phyloP scores from a whole-genome alignment of 2,797 vertebrate species.

The Sarcoramphus papa region DNA sequence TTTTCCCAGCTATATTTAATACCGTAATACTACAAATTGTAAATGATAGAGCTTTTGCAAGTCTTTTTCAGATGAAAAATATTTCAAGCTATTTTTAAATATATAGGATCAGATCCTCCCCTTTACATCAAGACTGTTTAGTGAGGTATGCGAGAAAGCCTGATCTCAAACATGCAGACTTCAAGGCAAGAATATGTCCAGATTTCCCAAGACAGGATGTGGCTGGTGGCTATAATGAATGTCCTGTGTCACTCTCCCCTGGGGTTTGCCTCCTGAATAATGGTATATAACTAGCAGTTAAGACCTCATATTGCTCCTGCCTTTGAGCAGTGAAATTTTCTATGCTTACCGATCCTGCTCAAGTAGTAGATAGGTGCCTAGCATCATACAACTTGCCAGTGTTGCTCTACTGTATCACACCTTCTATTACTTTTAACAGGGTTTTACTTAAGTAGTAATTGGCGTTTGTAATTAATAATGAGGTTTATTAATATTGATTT shows the following conservation, averaged over 20 bases:
- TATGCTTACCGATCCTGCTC: not conserved
- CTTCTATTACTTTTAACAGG: not conserved
- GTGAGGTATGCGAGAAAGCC: slow-evolving; percentile 30
- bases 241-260: not conserved
- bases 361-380: not conserved
- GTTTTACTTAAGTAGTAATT: not conserved
- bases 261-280: not conserved
- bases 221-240: not conserved
- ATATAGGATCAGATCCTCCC: not conserved
- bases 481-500: not conserved
- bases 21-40: not conserved
- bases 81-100: slow-evolving; percentile 25
- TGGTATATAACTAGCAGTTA: not conserved
- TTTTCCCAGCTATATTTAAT: slow-evolving; percentile 9
- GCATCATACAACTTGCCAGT: not conserved
- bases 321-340: not conserved
- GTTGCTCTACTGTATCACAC: not conserved
- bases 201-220: not conserved
- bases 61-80: slow-evolving; percentile 14
- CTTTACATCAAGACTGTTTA: not conserved
- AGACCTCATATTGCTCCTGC: not conserved
- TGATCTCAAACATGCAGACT: slow-evolving; percentile 17
- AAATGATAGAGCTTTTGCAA: not conserved
- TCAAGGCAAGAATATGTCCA: not conserved
- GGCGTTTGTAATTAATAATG: not conserved